Base-by-base conservation (phyloP, 2,888 invertebrate species). In the Phyllotreta striolata region DNA sequence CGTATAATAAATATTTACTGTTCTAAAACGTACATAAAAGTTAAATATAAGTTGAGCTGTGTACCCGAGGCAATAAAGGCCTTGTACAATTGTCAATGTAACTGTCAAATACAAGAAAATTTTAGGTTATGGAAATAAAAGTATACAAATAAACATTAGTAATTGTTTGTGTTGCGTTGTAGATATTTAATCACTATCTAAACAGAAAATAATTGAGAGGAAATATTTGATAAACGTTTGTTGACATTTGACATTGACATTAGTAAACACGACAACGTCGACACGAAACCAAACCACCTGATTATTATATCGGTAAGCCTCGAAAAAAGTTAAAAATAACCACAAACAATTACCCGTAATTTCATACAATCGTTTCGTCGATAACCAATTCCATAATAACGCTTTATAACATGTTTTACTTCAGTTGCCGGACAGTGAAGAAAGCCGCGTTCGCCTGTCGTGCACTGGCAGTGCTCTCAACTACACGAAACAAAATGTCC, bases 1-100 rank as follows among this genome's bases (percentile, higher is more conserved):
- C 43, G 85, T 81, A 74, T 86, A 89, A 10, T 84, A 83, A 6
- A 90, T 79, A 66, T 85, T 83, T 1, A 90, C 85, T 0, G 88
- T 85, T 70, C 90, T 89, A 76, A 60, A 44, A 43, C 40, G 35
- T 37, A 44, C 47, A 34, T 12, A 54, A 13, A 54, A 12, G 13
- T 9, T 47, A 47, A 47, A 47, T 57, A 57, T 12, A 38, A 24
- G 1, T 24, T 24, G 1, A 24, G 4, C 24, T 24, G 24, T 24
- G 4, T 24, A 24, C 24, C 24, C 24, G 24, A 24, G 4, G 24
- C 24, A 24, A 24, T 24, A 24, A 24, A 24, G 24, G 24, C 24
- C 24, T 24, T 24, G 24, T 3, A 24, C 24, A 24, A 24, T 24
- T 24, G 24, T 24, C 24, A 24, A 24, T 24, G 1, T 4, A 24